phyloP scores from a whole-genome alignment of 2,888 invertebrate species.

The Synergus itoensis region DNA sequence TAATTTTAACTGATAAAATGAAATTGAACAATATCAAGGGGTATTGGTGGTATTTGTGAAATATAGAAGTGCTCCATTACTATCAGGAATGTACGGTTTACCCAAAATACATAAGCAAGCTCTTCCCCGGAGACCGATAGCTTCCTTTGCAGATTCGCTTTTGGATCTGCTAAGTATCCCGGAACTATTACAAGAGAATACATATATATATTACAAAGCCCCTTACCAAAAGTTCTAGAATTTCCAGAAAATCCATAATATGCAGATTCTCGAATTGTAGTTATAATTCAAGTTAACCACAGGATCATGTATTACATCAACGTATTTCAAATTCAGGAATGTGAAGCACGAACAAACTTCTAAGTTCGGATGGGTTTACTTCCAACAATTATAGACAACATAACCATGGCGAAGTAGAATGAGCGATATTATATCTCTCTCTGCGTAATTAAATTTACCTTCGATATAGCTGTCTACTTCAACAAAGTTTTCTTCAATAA shows the following conservation, averaged over 20 bases:
- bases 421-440: not conserved
- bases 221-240: not conserved
- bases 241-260: conserved; percentile 16
- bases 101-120: conserved; percentile 24
- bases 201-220: not conserved
- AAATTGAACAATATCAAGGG: not conserved
- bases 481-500: not conserved
- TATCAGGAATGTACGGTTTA: not conserved
- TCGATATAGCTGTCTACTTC: no score
- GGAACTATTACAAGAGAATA: conserved; percentile 32
- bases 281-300: not conserved
- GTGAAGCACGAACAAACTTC: not conserved
- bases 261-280: conserved; percentile 11
- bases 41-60: no score
- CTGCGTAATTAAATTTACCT: not conserved
- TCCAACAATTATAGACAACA: conserved; percentile 10
- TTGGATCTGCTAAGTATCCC: not conserved
- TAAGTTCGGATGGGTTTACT: conserved; percentile 5
- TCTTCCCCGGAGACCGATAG: conserved; percentile 23
- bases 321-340: conserved; percentile 12
- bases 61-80: not conserved
- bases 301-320: not conserved
- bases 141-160: conserved; percentile 21
- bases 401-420: not conserved
- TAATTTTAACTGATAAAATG: not conserved